Percentiles rank a stretch among this genome's conserved stretches.
Conservation (phyloP, 2,888 invertebrate species). For the Polydrusus pterygomalis region DNA sequence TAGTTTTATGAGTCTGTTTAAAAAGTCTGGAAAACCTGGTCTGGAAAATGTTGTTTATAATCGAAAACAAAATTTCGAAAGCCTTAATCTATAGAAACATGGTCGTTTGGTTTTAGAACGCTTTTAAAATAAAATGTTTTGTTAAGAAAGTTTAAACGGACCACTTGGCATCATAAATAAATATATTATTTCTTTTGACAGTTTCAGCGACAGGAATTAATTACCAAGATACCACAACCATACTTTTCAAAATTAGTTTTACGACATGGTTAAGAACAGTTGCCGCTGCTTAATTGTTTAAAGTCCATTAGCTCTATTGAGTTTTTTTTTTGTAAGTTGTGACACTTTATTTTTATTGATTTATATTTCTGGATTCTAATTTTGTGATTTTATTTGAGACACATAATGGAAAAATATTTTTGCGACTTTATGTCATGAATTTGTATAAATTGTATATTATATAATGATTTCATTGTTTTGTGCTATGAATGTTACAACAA, state of each 20-base stretch:
- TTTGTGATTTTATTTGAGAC: too few species aligned
- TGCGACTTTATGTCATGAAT: too few species aligned
- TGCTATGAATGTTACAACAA: not conserved
- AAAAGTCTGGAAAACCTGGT: not conserved
- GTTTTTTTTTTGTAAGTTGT: too few species aligned
- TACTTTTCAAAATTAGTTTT: constrained; percentile 13
- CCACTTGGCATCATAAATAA: constrained; percentile 30
- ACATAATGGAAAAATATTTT: too few species aligned
- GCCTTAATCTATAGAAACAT: not conserved
- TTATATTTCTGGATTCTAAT: too few species aligned
- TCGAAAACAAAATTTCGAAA: constrained; percentile 7
- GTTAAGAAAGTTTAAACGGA: constrained; percentile 1
- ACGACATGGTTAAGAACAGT: not conserved
- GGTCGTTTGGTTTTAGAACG: constrained; percentile 15
- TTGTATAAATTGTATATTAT: too few species aligned
- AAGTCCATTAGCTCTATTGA: too few species aligned
- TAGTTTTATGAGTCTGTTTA: not conserved
- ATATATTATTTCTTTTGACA: constrained; percentile 25
- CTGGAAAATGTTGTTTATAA: constrained; percentile 25
- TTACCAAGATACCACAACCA: constrained; percentile 12
- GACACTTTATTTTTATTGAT: too few species aligned
- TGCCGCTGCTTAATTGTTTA: too few species aligned
- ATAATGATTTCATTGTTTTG: too few species aligned
- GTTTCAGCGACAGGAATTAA: constrained; percentile 9
- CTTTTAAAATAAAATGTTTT: constrained; percentile 21